phyloP scores from a whole-genome alignment of 2,797 vertebrate genomes.

The Hypotaenidia philippensis region DNA sequence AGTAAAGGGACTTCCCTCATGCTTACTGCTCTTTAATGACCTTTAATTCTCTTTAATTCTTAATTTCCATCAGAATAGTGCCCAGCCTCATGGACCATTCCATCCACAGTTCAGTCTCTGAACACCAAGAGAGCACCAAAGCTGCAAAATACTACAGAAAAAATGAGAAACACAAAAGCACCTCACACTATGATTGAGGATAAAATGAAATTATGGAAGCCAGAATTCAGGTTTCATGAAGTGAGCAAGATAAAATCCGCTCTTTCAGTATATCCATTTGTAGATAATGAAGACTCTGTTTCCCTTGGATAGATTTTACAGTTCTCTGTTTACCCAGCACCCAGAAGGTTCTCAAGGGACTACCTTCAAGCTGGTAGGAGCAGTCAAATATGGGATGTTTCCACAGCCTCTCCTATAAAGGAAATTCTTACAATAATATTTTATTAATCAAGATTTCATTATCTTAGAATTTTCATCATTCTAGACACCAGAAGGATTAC shows the following conservation, averaged over 20 bases:
- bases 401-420: background rate
- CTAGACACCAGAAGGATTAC: background rate
- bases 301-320: background rate
- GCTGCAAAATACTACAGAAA: background rate
- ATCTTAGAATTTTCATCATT: background rate
- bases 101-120: background rate
- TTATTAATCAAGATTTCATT: background rate
- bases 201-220: background rate
- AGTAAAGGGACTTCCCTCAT: background rate
- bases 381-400: background rate
- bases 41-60: background rate
- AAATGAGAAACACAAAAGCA: background rate
- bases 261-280: background rate
- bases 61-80: background rate
- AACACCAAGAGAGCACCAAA: background rate
- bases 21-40: background rate
- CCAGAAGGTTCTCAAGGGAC: background rate
- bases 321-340: background rate
- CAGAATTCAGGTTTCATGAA: background rate
- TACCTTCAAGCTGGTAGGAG: background rate
- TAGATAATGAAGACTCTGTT: background rate
- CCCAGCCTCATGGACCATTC: background rate
- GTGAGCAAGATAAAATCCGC: background rate
- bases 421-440: background rate
- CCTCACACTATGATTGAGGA: background rate